These are phyloP conservation scores for Troides aeacus DNA, from an alignment of 2,888 invertebrate species.

Conservation along the genomic window DNA sequence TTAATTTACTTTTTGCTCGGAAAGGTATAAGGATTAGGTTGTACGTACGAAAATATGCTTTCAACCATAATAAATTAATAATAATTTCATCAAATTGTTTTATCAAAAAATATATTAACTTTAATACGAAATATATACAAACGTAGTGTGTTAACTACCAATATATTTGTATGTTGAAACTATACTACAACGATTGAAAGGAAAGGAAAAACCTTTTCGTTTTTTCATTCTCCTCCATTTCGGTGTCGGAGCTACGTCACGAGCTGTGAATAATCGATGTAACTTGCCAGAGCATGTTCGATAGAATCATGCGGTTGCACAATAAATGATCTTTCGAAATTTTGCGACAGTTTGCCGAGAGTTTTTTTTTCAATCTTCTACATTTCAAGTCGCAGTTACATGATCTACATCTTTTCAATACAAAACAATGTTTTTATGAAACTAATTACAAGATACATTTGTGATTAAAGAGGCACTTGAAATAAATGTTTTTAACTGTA, in stretches of 20 bases:
- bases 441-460: too few species aligned
- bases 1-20: background rate
- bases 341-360: background rate
- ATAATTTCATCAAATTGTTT: too few species aligned
- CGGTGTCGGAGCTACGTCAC: background rate
- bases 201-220: background rate
- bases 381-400: background rate
- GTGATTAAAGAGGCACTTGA: too few species aligned
- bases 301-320: background rate
- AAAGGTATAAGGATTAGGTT: background rate
- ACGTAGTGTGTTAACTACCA: too few species aligned
- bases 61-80: background rate
- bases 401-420: background rate
- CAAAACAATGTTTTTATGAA: background rate
- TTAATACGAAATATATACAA: too few species aligned
- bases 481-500: too few species aligned
- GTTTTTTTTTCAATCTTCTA: background rate
- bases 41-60: background rate
- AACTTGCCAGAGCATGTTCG: constrained; percentile 2
- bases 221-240: background rate
- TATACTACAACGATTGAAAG: background rate
- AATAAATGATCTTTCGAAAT: constrained; percentile 2
- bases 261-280: constrained; percentile 2
- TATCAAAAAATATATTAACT: too few species aligned
- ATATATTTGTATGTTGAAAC: background rate